phyloP scores from a whole-genome alignment of 2,113 vertebrate genomes.

The Ammospiza caudacuta region DNA sequence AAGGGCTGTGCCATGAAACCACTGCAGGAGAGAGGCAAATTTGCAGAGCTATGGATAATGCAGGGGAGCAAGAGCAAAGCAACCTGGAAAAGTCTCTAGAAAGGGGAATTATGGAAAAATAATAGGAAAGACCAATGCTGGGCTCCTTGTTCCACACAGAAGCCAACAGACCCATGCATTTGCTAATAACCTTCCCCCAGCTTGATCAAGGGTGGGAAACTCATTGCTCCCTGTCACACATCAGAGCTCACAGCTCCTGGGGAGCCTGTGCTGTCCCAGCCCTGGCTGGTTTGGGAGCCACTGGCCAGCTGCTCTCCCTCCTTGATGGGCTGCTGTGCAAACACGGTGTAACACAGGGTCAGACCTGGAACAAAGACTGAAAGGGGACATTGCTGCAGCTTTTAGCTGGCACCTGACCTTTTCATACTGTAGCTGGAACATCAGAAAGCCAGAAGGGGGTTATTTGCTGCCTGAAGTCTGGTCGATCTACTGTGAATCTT shows the following conservation, averaged over 20 bases:
- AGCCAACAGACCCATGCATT: background rate
- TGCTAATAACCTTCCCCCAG: background rate
- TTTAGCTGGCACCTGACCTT: background rate
- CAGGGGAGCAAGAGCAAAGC: background rate
- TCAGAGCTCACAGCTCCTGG: background rate
- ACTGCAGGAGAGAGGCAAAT: background rate
- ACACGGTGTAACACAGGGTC: background rate
- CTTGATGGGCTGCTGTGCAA: background rate
- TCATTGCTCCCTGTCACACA: background rate
- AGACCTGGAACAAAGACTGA: background rate
- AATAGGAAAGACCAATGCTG: background rate
- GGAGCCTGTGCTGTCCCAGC: background rate
- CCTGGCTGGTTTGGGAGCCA: background rate
- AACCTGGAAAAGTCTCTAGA: background rate
- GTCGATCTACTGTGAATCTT: background rate
- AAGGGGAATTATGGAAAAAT: background rate
- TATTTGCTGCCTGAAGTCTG: background rate
- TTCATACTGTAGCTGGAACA: background rate
- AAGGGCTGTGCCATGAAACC: fast-evolving
- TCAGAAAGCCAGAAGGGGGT: background rate
- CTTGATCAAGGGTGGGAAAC: background rate
- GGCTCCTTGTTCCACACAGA: background rate
- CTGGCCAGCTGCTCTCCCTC: fast-evolving
- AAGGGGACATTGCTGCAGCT: background rate
- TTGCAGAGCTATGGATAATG: background rate